Percentiles rank a stretch among this genome's conserved stretches.
phyloP scores from a whole-genome alignment of 2,113 vertebrate species.

The Dinomys branickii region DNA sequence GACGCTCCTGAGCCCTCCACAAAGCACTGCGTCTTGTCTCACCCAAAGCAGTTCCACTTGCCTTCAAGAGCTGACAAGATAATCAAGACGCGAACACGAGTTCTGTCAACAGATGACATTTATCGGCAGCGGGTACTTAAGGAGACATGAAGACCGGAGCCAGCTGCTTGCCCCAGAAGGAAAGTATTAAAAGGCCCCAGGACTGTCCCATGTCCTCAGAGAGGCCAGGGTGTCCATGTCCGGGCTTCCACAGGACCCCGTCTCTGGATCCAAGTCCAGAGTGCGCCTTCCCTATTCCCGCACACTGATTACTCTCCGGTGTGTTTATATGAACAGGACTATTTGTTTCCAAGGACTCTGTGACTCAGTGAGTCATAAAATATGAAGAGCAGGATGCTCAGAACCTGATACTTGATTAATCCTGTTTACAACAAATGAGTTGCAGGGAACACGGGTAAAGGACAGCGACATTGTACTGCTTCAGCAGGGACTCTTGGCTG shows the following conservation, averaged over 20 bases:
- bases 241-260: not conserved
- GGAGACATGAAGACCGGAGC: not conserved
- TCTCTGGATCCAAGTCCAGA: not conserved
- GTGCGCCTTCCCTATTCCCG: not conserved
- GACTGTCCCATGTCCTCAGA: not conserved
- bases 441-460: not conserved
- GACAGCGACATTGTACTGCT: not conserved
- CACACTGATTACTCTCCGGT: not conserved
- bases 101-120: not conserved
- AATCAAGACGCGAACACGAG: not conserved
- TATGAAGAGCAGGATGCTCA: not conserved
- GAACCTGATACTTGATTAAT: not conserved
- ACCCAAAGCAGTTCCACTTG: not conserved
- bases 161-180: not conserved
- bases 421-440: not conserved
- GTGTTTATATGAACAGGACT: not conserved
- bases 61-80: not conserved
- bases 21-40: rapidly evolving
- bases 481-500: not conserved
- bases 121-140: slow-evolving; percentile 21
- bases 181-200: not conserved
- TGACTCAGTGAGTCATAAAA: slow-evolving; percentile 3
- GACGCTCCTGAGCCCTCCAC: not conserved
- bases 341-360: not conserved
- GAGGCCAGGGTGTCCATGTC: not conserved